Percentiles rank a stretch among this genome's conserved stretches.
These are phyloP conservation scores for Diadumene lineata DNA, from an alignment of 92 coral and sea anemone genomes.

Conservation along the genomic window DNA sequence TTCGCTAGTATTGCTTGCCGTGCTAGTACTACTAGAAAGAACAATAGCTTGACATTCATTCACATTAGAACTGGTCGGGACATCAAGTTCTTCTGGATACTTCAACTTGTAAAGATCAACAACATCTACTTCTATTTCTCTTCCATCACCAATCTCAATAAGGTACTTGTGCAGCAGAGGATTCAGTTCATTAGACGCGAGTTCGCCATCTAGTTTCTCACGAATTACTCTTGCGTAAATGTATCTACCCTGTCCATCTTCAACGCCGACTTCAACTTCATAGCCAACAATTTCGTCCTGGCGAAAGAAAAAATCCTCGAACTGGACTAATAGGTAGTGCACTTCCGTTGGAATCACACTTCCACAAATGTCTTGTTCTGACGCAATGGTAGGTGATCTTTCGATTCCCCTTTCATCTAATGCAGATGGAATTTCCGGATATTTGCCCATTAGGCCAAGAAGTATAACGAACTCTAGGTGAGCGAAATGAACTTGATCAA, in stretches of 20 bases:
- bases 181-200: constrained; percentile 46
- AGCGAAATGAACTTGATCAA: constrained; percentile 28
- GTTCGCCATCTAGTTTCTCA: constrained; percentile 37
- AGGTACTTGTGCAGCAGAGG: constrained; percentile 60
- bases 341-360: constrained; percentile 54
- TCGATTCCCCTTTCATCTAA: constrained; percentile 61
- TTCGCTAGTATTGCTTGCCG: too few relatives aligned
- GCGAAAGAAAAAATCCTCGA: constrained; percentile 68
- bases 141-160: constrained; percentile 72
- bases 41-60: constrained; percentile 45
- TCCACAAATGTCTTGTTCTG: constrained; percentile 41
- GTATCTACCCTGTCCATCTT: constrained; percentile 34
- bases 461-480: constrained; percentile 44
- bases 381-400: background rate
- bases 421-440: constrained; percentile 44
- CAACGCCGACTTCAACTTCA: constrained; percentile 52
- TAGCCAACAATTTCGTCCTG: constrained; percentile 79
- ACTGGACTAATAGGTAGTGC: constrained; percentile 65
- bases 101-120: constrained; percentile 76
- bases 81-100: constrained; percentile 40
- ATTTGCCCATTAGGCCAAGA: constrained; percentile 14
- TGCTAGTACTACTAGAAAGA: constrained; percentile 39
- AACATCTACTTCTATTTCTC: constrained; percentile 70
- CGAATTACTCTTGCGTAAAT: constrained; percentile 56
- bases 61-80: constrained; percentile 8